Evolutionary conservation across 2,113 vertebrate genomes (phyloP), one percentile per base, ranked within the genome.

Genomic region (Zosterops pallidus): DNA sequence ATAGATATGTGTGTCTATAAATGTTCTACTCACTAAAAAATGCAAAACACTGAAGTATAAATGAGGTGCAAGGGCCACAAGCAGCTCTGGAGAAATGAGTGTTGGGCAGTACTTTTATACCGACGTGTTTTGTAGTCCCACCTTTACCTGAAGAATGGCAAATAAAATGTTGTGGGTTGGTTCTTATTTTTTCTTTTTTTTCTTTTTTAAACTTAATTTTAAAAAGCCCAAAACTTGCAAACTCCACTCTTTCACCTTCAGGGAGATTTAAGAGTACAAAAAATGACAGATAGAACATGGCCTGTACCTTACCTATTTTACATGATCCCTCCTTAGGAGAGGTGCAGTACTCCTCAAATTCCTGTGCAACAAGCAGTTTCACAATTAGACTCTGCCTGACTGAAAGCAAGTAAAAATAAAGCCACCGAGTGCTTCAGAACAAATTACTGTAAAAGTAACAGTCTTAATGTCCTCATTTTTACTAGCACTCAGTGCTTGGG

Each of bases 351-450:
- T 76, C 14, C 41, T 46, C 0, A 0, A 84, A 90, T 49, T 69
- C 46, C 69, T 63, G 12, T 44, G 47, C 0, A 1, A 67, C 47
- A 78, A 67, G 35, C 28, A 92, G 35, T 59, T 82, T 79, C 67
- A 69, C 26, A 83, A 49, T 53, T 64, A 90, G 49, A 60, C 49
- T 71, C 56, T 76, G 57, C 24, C 64, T 87, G 88, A 70, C 65
- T 44, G 35, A 79, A 82, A 85, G 64, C 46, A 86, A 89, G 60
- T 50, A 50, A 90, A 91, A 94, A 79, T 70, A 85, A 82, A 89
- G 47, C 62, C 35, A 72, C 15, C 3, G 18, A 94, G 29, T n/a
- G 37, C 50, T 86, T 95, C n/a, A 69, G 67, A 90, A 80, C 31
- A 86, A 67, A 77, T 41, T 49, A n/a, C 37, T 60, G 37, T 31